Conservation (phyloP, 2,797 vertebrate genomes). For the Spinus pinus region DNA sequence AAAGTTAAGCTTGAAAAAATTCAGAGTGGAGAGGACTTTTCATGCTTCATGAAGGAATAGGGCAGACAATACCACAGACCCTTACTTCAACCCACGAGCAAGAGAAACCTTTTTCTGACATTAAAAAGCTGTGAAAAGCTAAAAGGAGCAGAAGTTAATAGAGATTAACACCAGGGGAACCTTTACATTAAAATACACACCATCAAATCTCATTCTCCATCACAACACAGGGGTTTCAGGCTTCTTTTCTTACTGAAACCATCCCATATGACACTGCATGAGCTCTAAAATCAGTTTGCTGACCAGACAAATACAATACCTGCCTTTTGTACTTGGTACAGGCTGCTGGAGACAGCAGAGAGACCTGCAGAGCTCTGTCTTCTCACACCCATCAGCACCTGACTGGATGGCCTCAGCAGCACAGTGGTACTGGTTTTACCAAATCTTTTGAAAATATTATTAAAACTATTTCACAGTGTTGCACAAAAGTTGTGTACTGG, state of each 20-base stretch:
- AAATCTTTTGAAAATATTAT: not conserved
- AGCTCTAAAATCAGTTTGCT: not conserved
- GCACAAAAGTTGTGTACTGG: not conserved
- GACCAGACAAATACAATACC: not conserved
- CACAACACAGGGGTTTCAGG: not conserved
- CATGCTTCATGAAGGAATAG: not conserved
- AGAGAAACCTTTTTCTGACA: not conserved
- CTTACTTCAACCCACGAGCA: not conserved
- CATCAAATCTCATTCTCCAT: not conserved
- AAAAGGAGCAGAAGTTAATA: not conserved
- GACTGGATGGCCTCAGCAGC: accelerated
- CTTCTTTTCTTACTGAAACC: not conserved
- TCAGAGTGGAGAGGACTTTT: not conserved
- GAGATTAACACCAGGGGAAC: not conserved
- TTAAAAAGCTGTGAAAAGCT: not conserved
- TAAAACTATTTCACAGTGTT: not conserved
- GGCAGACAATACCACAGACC: not conserved
- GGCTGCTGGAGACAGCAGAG: not conserved
- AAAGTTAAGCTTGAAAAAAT: not conserved
- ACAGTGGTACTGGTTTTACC: not conserved
- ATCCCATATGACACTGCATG: accelerated
- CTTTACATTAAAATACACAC: not conserved
- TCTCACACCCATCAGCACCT: not conserved
- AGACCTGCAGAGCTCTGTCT: not conserved
- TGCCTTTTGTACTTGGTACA: not conserved